Evolutionary conservation across 2,797 vertebrate genomes (phyloP).

Genomic region (Rhincodon typus): DNA sequence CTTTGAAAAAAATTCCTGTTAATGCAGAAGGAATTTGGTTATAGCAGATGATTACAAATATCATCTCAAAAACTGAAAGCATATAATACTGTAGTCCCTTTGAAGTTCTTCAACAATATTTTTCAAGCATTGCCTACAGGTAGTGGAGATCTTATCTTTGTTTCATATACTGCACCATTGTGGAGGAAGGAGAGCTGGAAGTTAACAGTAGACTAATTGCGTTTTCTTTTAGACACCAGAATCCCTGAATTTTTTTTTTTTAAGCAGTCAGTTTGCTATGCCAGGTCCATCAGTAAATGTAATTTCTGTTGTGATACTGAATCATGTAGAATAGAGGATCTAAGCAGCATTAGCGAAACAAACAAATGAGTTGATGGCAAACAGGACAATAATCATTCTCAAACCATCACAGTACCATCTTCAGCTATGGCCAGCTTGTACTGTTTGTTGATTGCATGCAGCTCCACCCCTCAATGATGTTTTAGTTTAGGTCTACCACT

Average conservation of each 20-base stretch:
- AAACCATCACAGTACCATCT: neutral
- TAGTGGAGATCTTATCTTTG: neutral
- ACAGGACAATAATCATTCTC: neutral
- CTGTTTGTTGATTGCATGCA: neutral
- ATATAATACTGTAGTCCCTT: neutral
- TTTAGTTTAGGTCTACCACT: neutral
- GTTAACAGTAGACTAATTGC: neutral
- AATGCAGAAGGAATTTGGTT: slow-evolving; percentile 21
- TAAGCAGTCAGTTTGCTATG: neutral
- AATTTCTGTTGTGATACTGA: neutral
- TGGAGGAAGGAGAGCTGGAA: neutral
- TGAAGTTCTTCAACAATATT: neutral
- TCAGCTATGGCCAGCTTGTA: neutral
- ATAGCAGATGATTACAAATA: neutral
- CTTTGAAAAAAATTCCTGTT: slow-evolving; percentile 95
- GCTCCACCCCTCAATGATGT: neutral
- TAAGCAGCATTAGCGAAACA: neutral
- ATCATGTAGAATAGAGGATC: neutral
- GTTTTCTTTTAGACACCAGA: neutral
- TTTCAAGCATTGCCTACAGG: neutral
- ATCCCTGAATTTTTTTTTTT: neutral
- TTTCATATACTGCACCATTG: neutral
- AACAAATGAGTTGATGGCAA: neutral
- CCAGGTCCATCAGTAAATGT: neutral
- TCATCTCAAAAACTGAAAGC: neutral